phyloP scores from a whole-genome alignment of 2,113 vertebrate genomes.

The Pelusios castaneus region DNA sequence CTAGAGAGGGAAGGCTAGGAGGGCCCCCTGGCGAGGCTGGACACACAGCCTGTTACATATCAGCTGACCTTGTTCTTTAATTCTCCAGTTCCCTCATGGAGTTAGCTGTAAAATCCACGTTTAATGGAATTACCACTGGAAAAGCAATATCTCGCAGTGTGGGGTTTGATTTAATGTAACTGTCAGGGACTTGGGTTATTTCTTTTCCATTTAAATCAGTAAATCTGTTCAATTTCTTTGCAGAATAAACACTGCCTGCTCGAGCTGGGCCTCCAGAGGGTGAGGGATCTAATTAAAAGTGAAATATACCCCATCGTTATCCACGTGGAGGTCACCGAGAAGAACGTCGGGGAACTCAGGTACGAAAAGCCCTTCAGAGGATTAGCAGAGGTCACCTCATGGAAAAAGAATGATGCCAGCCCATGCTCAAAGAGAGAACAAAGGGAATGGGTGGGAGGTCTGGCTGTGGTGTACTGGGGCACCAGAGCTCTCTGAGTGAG shows the following conservation, averaged over 20 bases:
- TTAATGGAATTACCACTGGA: conserved; percentile 75
- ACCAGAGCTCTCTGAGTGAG: background rate
- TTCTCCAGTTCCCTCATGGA: conserved; percentile 41
- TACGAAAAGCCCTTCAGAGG: background rate
- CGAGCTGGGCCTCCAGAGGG: conserved; percentile 75
- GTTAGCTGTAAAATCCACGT: conserved; percentile 56
- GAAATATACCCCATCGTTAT: conserved; percentile 84
- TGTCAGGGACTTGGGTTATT: conserved; percentile 62
- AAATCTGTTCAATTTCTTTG: conserved; percentile 69
- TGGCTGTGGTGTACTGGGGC: background rate
- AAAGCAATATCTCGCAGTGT: conserved; percentile 70
- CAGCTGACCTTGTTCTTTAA: conserved; percentile 29
- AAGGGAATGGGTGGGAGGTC: rapidly evolving
- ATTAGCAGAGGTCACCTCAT: rapidly evolving
- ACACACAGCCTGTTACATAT: conserved; percentile 12
- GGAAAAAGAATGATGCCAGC: background rate
- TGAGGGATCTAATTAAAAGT: conserved; percentile 77
- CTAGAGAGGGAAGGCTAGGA: background rate
- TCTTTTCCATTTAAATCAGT: conserved; percentile 72
- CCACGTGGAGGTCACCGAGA: conserved; percentile 81
- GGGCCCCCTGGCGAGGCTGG: background rate
- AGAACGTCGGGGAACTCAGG: conserved; percentile 81
- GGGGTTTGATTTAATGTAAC: conserved; percentile 68
- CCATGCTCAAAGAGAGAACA: background rate
- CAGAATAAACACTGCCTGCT: conserved; percentile 83